phyloP scores from a whole-genome alignment of 2,113 vertebrate genomes.

The Anser brachyrhynchus region DNA sequence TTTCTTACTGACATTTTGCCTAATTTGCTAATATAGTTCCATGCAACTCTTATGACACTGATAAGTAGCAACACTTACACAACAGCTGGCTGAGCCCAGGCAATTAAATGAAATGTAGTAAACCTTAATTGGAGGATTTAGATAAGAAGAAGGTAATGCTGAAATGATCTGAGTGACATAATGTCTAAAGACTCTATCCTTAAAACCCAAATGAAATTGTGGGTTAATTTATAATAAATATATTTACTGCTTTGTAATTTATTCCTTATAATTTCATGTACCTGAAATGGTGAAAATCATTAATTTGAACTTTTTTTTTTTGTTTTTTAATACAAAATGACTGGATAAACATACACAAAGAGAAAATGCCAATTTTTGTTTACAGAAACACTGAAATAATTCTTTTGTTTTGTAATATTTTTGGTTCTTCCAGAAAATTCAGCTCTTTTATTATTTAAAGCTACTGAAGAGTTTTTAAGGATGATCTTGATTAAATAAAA shows the following conservation, averaged over 20 bases:
- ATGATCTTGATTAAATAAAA: not conserved
- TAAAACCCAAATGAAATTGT: not conserved
- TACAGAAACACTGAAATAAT: not conserved
- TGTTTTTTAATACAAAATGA: not conserved
- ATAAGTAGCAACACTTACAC: not conserved
- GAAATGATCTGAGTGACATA: not conserved
- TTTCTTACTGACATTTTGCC: not conserved
- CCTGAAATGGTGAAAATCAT: not conserved
- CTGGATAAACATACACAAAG: not conserved
- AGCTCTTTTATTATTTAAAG: not conserved
- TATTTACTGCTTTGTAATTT: not conserved
- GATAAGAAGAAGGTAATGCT: not conserved
- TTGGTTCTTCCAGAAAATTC: not conserved
- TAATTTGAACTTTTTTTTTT: not conserved
- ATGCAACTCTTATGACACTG: not conserved
- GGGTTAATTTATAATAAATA: not conserved
- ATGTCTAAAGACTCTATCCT: not conserved
- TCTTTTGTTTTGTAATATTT: not conserved
- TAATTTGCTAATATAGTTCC: not conserved
- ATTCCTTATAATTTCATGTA: not conserved
- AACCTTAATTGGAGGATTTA: not conserved
- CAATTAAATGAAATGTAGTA: not conserved
- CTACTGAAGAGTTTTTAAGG: not conserved
- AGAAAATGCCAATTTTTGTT: not conserved
- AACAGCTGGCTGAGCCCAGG: not conserved